Evolutionary conservation across 2,888 invertebrate genomes (phyloP).

Genomic region (Drosophila leonis): DNA sequence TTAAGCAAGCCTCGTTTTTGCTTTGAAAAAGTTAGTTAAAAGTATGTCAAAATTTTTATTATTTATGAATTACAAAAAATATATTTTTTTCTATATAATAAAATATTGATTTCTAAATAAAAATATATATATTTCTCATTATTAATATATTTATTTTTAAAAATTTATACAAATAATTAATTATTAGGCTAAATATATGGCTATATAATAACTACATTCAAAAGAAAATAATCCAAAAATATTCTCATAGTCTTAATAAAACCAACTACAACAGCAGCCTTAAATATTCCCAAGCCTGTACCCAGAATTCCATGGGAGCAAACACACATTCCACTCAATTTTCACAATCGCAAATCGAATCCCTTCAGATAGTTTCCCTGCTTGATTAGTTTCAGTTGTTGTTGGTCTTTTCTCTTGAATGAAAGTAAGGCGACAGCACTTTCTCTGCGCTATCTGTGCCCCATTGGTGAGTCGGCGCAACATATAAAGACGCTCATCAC

Average conservation of each 20-base stretch:
- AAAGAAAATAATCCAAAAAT: not conserved
- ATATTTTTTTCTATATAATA: too few species aligned
- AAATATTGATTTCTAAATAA: too few species aligned
- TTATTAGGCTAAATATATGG: too few species aligned
- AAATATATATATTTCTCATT: too few species aligned
- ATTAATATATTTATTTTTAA: too few species aligned
- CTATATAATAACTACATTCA: too few species aligned
- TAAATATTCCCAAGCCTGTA: not conserved
- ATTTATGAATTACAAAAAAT: not conserved
- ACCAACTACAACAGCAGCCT: not conserved
- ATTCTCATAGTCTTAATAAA: not conserved
- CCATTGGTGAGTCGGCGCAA: slow-evolving; percentile 41
- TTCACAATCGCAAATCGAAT: slow-evolving; percentile 25
- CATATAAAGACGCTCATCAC: slow-evolving; percentile 59
- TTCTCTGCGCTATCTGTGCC: slow-evolving; percentile 45
- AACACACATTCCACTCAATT: not conserved
- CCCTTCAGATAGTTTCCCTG: slow-evolving; percentile 13
- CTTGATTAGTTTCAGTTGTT: slow-evolving; percentile 12
- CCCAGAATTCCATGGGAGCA: not conserved
- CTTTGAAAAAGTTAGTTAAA: not conserved
- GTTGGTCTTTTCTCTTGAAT: slow-evolving; percentile 60
- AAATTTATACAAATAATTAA: too few species aligned
- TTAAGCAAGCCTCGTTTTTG: not conserved
- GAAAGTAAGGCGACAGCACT: slow-evolving; percentile 63
- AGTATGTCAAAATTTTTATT: not conserved